phyloP scores from a whole-genome alignment of 2,888 invertebrate genomes.

The Polydrusus tereticollis region DNA sequence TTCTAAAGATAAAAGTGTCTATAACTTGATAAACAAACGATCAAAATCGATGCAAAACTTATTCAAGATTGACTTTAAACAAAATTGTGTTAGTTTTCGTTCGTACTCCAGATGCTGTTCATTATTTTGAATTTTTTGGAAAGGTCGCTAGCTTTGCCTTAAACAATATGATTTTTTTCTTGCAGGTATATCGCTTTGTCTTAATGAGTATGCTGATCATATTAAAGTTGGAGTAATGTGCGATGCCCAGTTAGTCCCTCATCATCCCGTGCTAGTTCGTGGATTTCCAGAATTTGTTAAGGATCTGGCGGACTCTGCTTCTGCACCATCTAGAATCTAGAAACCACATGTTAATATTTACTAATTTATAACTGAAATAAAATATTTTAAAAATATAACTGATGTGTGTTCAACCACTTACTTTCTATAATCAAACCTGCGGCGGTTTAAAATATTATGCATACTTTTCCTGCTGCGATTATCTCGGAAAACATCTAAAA shows the following conservation, averaged over 20 bases:
- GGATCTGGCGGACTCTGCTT: slow-evolving; percentile 58
- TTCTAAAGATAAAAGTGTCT: too few species aligned
- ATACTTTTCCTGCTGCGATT: too few species aligned
- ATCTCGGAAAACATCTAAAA: too few species aligned
- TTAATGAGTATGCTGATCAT: slow-evolving; percentile 77
- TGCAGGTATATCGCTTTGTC: slow-evolving; percentile 79
- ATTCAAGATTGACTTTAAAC: too few species aligned
- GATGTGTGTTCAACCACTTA: too few species aligned
- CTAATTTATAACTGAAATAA: background rate
- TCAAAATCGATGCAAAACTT: too few species aligned
- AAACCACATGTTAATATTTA: background rate
- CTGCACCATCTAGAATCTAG: background rate
- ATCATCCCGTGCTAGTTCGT: slow-evolving; percentile 72
- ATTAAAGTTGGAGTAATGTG: slow-evolving; percentile 79
- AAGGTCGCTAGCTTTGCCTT: background rate
- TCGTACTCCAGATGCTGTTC: too few species aligned
- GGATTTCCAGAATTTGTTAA: slow-evolving; percentile 63
- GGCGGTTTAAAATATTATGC: too few species aligned
- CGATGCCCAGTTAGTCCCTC: slow-evolving; percentile 77
- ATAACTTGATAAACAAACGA: too few species aligned
- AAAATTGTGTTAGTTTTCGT: too few species aligned
- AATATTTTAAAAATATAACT: background rate
- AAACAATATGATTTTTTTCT: background rate
- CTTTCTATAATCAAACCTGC: too few species aligned
- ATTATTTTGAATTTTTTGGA: background rate